Conservation (phyloP, 2,797 vertebrate species). For the Dromococcyx pavoninus region DNA sequence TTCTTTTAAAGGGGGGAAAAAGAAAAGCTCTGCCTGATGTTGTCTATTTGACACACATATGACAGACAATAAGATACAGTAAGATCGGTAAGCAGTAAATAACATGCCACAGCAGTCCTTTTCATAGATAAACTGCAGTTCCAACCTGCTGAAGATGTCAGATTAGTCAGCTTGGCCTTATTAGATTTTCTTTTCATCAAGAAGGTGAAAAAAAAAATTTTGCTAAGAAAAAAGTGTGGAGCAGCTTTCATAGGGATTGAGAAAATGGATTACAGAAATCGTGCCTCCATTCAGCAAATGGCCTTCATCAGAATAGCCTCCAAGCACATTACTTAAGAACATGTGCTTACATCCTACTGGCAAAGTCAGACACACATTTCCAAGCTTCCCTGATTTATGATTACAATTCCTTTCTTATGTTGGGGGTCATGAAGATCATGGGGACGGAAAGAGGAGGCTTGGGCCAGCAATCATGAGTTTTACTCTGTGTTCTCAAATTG, state of each 20-base stretch:
- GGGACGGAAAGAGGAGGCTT: background rate
- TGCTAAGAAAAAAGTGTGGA: background rate
- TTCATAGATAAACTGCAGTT: conserved; percentile 40
- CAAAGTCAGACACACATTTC: background rate
- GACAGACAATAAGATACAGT: conserved; percentile 11
- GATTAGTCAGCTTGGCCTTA: conserved; percentile 30
- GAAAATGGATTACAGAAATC: background rate
- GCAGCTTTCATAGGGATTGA: background rate
- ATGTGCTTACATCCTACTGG: background rate
- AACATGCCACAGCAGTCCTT: conserved; percentile 12
- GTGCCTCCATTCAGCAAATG: background rate
- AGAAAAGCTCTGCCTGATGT: background rate
- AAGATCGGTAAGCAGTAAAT: conserved; percentile 35
- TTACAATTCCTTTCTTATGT: background rate
- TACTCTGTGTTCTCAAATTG: background rate
- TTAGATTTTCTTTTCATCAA: conserved; percentile 35
- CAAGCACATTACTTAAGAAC: background rate
- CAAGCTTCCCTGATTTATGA: background rate
- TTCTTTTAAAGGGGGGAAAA: background rate
- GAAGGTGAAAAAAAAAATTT: background rate
- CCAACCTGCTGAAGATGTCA: conserved; percentile 37
- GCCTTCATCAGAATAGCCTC: background rate
- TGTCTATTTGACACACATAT: conserved; percentile 5
- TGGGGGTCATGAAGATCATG: background rate
- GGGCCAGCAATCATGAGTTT: background rate